Evolutionary conservation across 2,113 vertebrate genomes (phyloP).

Genomic region (Phalacrocorax pelagicus): DNA sequence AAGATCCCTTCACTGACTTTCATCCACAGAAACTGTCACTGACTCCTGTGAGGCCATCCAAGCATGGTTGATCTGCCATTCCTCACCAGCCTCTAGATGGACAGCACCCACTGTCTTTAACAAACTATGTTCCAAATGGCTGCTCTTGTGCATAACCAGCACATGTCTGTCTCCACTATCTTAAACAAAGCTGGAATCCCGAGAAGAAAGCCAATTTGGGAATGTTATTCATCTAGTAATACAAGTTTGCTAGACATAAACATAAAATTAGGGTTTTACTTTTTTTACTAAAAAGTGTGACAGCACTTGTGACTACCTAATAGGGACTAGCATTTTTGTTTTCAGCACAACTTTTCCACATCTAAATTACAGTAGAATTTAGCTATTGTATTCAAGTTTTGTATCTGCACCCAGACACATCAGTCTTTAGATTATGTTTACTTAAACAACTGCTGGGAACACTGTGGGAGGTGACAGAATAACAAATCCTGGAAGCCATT

Average conservation of each 20-base stretch:
- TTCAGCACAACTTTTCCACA: accelerated
- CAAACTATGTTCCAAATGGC: not conserved
- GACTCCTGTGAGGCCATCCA: not conserved
- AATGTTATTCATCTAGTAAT: not conserved
- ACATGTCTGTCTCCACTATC: not conserved
- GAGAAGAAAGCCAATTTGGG: not conserved
- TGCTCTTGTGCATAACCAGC: not conserved
- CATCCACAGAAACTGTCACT: not conserved
- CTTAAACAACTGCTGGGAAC: not conserved
- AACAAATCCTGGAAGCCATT: not conserved
- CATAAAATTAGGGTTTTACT: not conserved
- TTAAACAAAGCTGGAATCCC: not conserved
- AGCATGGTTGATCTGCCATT: not conserved
- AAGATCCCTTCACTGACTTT: not conserved
- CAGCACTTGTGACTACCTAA: not conserved
- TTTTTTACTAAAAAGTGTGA: not conserved
- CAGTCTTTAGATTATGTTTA: not conserved
- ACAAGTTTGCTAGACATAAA: not conserved
- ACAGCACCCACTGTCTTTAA: not conserved
- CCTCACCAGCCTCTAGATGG: not conserved
- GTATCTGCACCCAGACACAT: not conserved
- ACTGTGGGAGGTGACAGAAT: not conserved
- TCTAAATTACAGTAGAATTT: not conserved
- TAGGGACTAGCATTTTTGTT: not conserved
- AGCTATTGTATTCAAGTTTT: not conserved